These are phyloP conservation scores for Eristalis pertinax DNA, from an alignment of 2,888 invertebrate genomes.

Conservation along the genomic window DNA sequence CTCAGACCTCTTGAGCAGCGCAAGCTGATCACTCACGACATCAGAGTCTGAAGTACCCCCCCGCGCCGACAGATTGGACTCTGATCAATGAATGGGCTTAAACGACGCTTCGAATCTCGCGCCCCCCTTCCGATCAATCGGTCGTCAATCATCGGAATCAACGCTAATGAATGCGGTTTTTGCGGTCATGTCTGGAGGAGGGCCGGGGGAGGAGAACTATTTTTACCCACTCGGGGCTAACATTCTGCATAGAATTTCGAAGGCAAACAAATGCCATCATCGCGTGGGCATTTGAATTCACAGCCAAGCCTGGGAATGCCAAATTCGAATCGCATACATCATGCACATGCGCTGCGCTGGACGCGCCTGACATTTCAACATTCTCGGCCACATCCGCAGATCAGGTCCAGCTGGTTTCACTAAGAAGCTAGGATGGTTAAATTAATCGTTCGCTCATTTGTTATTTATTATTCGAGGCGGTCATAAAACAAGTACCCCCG, in stretches of 20 bases:
- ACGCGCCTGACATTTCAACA: not conserved
- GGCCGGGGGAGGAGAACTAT: too few relatives aligned
- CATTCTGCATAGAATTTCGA: not conserved
- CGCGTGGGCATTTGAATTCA: not conserved
- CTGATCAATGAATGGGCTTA: not conserved
- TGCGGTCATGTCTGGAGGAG: not conserved
- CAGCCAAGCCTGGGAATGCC: not conserved
- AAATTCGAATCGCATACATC: not conserved
- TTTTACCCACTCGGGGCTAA: not conserved
- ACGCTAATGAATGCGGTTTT: not conserved
- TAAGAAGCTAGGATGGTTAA: not conserved
- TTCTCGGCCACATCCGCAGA: too few relatives aligned
- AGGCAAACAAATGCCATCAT: constrained; percentile 12
- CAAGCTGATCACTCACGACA: too few relatives aligned
- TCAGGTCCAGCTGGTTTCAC: constrained; percentile 8
- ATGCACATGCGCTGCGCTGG: not conserved
- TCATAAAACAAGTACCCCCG: too few relatives aligned
- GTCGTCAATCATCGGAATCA: not conserved
- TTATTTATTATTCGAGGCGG: not conserved
- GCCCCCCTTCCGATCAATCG: too few relatives aligned
- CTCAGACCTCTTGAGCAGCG: too few relatives aligned
- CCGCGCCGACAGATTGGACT: not conserved
- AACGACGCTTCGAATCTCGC: too few relatives aligned
- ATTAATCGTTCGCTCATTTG: not conserved
- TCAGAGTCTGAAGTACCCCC: too few relatives aligned